Evolutionary conservation across 2,113 vertebrate genomes (phyloP).

Genomic region (Daubentonia madagascariensis): DNA sequence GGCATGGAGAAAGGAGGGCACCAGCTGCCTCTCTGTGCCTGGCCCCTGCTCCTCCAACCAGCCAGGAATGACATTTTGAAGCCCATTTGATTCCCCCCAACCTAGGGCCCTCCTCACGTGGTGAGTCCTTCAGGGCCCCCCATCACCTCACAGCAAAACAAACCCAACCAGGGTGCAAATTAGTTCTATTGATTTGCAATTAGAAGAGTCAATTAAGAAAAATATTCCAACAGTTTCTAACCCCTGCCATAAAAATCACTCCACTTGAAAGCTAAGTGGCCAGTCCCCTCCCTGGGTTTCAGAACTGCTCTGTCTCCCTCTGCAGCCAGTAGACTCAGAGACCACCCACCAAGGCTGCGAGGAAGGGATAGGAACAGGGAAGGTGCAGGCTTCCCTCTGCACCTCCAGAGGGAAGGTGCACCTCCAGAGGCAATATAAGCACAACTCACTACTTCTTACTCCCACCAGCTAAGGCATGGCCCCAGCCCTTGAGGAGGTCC

Average conservation of each 20-base stretch:
- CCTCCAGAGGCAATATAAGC: background rate
- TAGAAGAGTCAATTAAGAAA: slow-evolving; percentile 61
- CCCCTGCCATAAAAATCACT: background rate
- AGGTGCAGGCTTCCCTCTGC: no score
- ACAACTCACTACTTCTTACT: no score
- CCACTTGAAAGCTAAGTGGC: background rate
- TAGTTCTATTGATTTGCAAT: slow-evolving; percentile 60
- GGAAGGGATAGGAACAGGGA: background rate
- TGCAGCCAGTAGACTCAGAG: background rate
- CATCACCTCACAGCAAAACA: background rate
- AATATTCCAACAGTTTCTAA: slow-evolving; percentile 37
- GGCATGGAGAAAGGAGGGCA: background rate
- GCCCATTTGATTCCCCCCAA: background rate
- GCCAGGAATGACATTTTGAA: fast-evolving
- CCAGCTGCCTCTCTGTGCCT: background rate
- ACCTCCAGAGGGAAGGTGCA: no score
- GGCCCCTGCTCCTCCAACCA: background rate
- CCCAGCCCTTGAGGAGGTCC: background rate
- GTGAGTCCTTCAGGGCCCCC: background rate
- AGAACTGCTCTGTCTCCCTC: background rate
- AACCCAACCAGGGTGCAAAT: background rate
- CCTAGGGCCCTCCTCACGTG: background rate
- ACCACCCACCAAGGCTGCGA: fast-evolving
- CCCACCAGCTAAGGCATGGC: background rate
- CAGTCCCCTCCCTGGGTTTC: background rate